Percentiles rank a stretch among this genome's conserved stretches.
Evolutionary conservation across 2,113 vertebrate genomes (phyloP).

Genomic region (Mus pahari): DNA sequence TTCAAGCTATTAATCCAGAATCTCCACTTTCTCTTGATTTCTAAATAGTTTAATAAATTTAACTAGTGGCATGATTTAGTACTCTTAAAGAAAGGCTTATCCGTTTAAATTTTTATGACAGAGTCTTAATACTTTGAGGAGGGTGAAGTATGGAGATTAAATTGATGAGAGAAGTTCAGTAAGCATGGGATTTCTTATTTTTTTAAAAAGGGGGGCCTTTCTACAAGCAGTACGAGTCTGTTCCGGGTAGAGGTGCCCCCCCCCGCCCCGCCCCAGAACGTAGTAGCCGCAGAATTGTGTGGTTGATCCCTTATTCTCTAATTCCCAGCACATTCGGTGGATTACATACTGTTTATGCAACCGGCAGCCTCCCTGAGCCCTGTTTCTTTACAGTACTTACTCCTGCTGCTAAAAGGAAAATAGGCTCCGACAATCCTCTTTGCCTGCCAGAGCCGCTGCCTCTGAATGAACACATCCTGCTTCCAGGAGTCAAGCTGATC

Average conservation of each 20-base stretch:
- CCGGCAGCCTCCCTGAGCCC: conserved; percentile 80
- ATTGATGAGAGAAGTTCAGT: background rate
- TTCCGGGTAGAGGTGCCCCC: fast-evolving
- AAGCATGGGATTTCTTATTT: background rate
- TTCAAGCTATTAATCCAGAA: conserved; percentile 26
- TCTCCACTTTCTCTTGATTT: background rate
- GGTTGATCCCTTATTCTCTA: conserved; percentile 72
- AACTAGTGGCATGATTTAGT: conserved; percentile 68
- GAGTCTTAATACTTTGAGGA: conserved; percentile 10
- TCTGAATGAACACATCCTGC: conserved; percentile 86
- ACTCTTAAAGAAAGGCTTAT: conserved; percentile 55
- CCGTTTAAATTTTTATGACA: conserved; percentile 3
- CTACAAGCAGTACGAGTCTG: background rate
- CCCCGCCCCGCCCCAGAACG: background rate
- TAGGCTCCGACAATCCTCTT: conserved; percentile 87
- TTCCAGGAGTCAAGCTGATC: conserved; percentile 86
- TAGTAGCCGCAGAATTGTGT: conserved; percentile 69
- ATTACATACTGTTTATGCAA: conserved; percentile 88
- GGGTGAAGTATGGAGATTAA: conserved; percentile 55
- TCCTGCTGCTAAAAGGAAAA: conserved; percentile 88
- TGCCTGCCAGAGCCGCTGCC: conserved; percentile 84
- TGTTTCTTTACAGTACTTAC: conserved; percentile 86
- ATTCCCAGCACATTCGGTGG: conserved; percentile 84
- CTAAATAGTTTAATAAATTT: conserved; percentile 41
- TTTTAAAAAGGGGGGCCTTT: background rate